Conservation (phyloP, 2,797 vertebrate genomes). For the Lutra lutra region DNA sequence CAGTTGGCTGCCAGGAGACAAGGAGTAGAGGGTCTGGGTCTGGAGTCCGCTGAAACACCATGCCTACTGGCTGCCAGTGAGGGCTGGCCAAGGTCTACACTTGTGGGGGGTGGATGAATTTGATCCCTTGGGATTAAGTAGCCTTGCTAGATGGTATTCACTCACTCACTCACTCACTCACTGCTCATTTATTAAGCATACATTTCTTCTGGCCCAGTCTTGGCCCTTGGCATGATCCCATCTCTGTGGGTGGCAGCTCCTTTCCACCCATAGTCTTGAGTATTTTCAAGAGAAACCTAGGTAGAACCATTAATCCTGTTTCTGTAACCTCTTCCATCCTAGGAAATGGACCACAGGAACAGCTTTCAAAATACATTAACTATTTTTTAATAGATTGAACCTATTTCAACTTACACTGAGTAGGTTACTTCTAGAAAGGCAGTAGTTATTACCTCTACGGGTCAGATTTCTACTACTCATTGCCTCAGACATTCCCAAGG, state of each 20-base stretch:
- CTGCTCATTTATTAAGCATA: not conserved
- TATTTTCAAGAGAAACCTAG: conserved; percentile 33
- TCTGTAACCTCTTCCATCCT: not conserved
- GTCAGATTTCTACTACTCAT: not conserved
- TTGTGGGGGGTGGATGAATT: not conserved
- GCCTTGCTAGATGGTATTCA: not conserved
- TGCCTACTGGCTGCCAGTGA: not conserved
- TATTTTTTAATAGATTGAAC: not conserved
- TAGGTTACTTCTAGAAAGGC: not conserved
- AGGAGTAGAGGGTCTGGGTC: not conserved
- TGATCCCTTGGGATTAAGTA: not conserved
- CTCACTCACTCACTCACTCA: not conserved
- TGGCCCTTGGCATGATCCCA: not conserved
- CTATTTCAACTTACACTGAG: not conserved
- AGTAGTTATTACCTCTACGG: not conserved
- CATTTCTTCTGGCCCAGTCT: not conserved
- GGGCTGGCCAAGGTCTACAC: not conserved
- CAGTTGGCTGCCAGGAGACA: not conserved
- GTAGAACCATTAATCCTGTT: not conserved
- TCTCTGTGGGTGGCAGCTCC: not conserved
- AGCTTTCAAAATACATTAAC: not conserved
- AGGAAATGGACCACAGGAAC: not conserved
- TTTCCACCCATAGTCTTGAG: not conserved
- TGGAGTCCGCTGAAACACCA: not conserved
- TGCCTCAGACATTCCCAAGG: not conserved